Conservation (phyloP, 1,140 invertebrate species). For the Hylaeus anthracinus region DNA sequence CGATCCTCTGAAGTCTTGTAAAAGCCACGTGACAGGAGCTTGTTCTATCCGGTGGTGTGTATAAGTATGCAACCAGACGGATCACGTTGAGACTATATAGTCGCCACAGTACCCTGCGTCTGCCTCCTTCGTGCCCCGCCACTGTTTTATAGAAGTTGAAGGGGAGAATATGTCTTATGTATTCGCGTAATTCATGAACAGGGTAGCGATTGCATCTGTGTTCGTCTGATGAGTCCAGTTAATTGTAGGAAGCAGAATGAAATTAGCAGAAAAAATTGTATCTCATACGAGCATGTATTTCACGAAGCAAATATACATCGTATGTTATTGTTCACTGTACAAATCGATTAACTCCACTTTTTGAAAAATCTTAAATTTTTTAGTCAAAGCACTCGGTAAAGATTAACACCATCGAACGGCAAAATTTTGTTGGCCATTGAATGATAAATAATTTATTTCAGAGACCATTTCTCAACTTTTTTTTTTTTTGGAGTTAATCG, state of each 20-base stretch:
- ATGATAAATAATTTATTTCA: too few relatives aligned
- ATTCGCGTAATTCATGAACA: conserved; percentile 49
- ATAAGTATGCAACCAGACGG: conserved; percentile 38
- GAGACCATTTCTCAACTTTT: too few relatives aligned
- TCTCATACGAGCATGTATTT: too few relatives aligned
- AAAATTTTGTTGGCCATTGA: too few relatives aligned
- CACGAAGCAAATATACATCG: background rate
- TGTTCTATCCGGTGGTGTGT: conserved; percentile 25
- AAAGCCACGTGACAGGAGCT: conserved; percentile 38
- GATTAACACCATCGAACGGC: too few relatives aligned
- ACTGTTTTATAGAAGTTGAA: conserved; percentile 48
- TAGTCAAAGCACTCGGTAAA: too few relatives aligned
- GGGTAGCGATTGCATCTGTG: conserved; percentile 23
- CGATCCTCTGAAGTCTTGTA: conserved; percentile 15
- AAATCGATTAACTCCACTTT: too few relatives aligned
- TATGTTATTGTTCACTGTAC: too few relatives aligned
- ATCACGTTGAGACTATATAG: conserved; percentile 61
- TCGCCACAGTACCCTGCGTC: conserved; percentile 49
- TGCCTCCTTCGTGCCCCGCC: conserved; percentile 60
- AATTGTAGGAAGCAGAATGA: background rate
- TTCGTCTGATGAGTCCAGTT: background rate
- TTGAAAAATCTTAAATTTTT: too few relatives aligned
- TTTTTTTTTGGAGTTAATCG: too few relatives aligned
- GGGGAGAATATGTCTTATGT: conserved; percentile 53
- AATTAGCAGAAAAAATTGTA: too few relatives aligned